Base-by-base conservation (phyloP, 2,113 vertebrate species). In the Mobula birostris region DNA sequence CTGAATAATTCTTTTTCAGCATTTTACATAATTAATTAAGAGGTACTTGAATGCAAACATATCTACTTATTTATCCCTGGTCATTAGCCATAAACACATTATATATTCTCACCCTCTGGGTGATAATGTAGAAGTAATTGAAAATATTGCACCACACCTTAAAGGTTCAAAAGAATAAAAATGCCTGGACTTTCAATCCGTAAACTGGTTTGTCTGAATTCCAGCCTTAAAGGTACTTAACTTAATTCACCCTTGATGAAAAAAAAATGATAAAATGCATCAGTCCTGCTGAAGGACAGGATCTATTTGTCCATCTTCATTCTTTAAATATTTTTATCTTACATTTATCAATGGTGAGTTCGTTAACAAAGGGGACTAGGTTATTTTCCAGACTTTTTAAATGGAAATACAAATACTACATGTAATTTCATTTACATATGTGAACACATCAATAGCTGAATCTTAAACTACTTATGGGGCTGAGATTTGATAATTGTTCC, bases 291-390 rank as follows among this genome's bases (percentile, higher is more conserved):
- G 80, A 83, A 83, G 48, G 48, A 1, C 58, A 88, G 85, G 5
- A 32, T 88, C 21, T 66, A 32, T 61, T 63, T 7, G 12, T 15
- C 17, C 85, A 17, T 88, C 27, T 29, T 66, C 85, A 88, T 19
- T 63, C 85, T 88, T 88, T 66, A 87, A 87, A 61, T 61, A 29
- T 61, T 87, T 87, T 29, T 87, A n/a, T 87, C 56, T 87, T 87
- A 7, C 56, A 63, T 56, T 83, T 83, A 87, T 87, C 27, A 87
- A 29, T 61, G 83, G 58, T 61, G 56, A 61, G 21, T 77, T 77
- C 1, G 5, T 21, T 21, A 85, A 29, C 48, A 58, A 61, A 61
- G 56, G 83, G 79, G 7, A 3, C 5, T 14, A 87, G 58, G 48
- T 27, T 61, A 61, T 29, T n/a, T 87, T 87, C 24, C 19, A 36